Conservation (phyloP, 2,113 vertebrate species). For the Agapornis roseicollis region DNA sequence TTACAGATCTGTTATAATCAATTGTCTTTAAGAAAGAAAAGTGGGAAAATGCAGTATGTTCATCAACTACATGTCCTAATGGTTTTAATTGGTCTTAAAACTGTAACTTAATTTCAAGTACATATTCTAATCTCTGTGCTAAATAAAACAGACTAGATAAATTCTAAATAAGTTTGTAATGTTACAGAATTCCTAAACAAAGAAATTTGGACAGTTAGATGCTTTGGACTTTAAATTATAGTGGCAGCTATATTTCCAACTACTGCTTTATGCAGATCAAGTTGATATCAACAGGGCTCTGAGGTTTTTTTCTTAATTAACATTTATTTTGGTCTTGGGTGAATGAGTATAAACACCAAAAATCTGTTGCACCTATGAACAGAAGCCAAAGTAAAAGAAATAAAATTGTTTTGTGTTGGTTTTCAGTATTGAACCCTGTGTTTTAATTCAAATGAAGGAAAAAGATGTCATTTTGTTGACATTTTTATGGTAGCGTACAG, state of each 20-base stretch:
- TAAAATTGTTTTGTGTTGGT: conserved; percentile 45
- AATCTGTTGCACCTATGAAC: conserved; percentile 67
- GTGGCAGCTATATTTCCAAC: background rate
- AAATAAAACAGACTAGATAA: background rate
- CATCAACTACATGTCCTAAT: background rate
- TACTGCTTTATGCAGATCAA: background rate
- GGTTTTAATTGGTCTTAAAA: conserved; percentile 16
- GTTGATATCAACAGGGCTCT: conserved; percentile 59
- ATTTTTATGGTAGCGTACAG: background rate
- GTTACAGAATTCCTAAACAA: background rate
- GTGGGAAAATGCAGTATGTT: background rate
- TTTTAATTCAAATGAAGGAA: conserved; percentile 48
- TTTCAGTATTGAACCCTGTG: background rate
- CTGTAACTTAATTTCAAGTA: background rate
- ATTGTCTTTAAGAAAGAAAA: conserved; percentile 22
- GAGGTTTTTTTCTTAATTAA: conserved; percentile 72
- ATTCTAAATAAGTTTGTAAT: background rate
- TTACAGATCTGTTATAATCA: conserved; percentile 16
- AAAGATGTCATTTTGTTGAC: background rate
- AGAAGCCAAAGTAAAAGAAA: conserved; percentile 65
- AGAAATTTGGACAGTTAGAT: background rate
- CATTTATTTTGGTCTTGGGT: conserved; percentile 71
- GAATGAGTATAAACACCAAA: conserved; percentile 66
- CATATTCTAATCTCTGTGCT: background rate
- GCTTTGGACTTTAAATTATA: background rate